Conservation (phyloP, 2,113 vertebrate genomes). For the Cebidichthys violaceus region DNA sequence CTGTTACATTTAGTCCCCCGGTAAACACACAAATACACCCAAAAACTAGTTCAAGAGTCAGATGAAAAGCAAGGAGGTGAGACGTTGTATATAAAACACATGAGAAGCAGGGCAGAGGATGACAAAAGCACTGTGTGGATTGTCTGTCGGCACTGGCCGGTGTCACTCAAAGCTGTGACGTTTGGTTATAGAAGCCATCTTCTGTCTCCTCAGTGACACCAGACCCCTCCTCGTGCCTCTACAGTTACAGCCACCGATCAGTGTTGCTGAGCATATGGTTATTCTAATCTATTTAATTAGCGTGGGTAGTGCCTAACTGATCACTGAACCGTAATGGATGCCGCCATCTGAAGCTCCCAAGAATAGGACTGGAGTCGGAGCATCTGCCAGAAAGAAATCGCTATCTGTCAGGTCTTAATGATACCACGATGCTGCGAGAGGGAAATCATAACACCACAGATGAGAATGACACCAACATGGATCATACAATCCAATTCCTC, state of each 20-base stretch:
- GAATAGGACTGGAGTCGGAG: constrained; percentile 19
- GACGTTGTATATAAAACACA: background rate
- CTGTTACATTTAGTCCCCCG: background rate
- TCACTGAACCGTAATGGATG: constrained; percentile 11
- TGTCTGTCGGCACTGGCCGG: constrained; percentile 22
- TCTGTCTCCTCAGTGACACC: background rate
- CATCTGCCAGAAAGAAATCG: constrained; percentile 28
- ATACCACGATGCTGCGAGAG: background rate
- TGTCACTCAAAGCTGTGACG: constrained; percentile 12
- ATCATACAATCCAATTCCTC: background rate
- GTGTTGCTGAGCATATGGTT: constrained; percentile 42
- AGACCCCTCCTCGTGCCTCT: background rate
- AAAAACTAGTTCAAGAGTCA: constrained; percentile 8
- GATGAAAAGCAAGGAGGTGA: background rate
- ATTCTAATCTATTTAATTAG: constrained; percentile 37
- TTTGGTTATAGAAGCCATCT: background rate
- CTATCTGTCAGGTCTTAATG: constrained; percentile 37
- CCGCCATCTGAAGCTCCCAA: constrained; percentile 45
- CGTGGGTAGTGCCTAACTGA: constrained; percentile 17
- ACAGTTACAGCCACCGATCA: constrained; percentile 15
- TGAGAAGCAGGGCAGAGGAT: background rate
- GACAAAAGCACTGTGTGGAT: constrained; percentile 8
- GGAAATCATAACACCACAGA: constrained; percentile 24
- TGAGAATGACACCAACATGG: constrained; percentile 8
- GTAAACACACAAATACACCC: constrained; percentile 17